phyloP scores from a whole-genome alignment of 1,140 invertebrate species.

The Pissodes strobi region DNA sequence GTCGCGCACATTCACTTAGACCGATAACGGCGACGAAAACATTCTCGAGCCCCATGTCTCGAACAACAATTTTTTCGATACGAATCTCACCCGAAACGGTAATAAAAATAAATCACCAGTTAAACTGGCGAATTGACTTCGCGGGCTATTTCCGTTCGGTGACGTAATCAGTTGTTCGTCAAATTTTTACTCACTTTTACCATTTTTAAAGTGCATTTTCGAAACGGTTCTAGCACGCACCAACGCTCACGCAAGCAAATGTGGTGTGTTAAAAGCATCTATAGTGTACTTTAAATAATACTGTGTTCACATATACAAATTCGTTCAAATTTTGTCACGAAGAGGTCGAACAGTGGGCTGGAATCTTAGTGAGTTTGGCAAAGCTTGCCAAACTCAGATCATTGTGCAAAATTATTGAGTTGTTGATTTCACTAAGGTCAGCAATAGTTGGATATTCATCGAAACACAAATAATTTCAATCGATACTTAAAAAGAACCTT shows the following conservation, averaged over 20 bases:
- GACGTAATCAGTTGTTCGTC: slow-evolving; percentile 36
- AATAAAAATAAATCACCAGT: slow-evolving; percentile 37
- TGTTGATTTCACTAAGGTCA: too few relatives aligned
- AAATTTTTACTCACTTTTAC: slow-evolving; percentile 37
- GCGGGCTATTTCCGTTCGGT: slow-evolving; percentile 27
- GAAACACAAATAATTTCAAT: too few relatives aligned
- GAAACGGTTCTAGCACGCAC: slow-evolving; percentile 19
- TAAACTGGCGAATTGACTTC: slow-evolving; percentile 28
- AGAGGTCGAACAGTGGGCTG: slow-evolving; percentile 9
- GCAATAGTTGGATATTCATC: too few relatives aligned
- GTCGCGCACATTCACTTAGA: background rate
- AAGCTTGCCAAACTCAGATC: background rate
- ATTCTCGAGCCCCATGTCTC: slow-evolving; percentile 18
- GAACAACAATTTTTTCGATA: slow-evolving; percentile 32
- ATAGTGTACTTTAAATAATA: slow-evolving; percentile 30
- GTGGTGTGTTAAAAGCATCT: slow-evolving; percentile 16
- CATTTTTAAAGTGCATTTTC: slow-evolving; percentile 33
- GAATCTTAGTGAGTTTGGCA: background rate
- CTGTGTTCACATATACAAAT: slow-evolving; percentile 33
- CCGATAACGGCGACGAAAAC: slow-evolving; percentile 15
- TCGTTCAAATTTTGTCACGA: slow-evolving; percentile 30
- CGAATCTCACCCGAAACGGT: slow-evolving; percentile 23
- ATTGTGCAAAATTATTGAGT: too few relatives aligned
- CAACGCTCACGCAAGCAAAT: slow-evolving; percentile 2
- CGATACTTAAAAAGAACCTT: too few relatives aligned